Evolutionary conservation across 2,888 invertebrate species (phyloP).

Genomic region (Tetropium fuscum): DNA sequence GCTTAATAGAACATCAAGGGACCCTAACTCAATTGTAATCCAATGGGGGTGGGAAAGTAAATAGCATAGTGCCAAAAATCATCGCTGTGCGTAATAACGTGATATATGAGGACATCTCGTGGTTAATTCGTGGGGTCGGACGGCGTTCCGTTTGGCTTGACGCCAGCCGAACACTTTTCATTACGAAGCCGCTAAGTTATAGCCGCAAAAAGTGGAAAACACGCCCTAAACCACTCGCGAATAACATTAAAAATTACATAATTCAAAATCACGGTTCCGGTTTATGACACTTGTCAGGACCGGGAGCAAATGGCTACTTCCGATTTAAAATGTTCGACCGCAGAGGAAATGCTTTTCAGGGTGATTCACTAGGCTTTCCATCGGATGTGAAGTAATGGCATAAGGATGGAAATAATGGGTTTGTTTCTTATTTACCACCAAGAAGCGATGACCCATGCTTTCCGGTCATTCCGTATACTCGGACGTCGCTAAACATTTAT

Average conservation of each 20-base stretch:
- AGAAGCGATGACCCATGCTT: slow-evolving; percentile 40
- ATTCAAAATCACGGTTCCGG: slow-evolving; percentile 63
- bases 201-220: slow-evolving; percentile 48
- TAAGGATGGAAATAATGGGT: slow-evolving; percentile 36
- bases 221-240: slow-evolving; percentile 50
- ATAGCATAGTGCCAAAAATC: slow-evolving; percentile 62
- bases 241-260: slow-evolving; percentile 63
- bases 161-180: slow-evolving; percentile 52
- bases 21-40: slow-evolving; percentile 42
- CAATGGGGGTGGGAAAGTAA: slow-evolving; percentile 55
- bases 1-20: slow-evolving; percentile 37
- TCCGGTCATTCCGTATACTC: slow-evolving; percentile 48
- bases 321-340: slow-evolving; percentile 60
- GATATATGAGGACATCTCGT: slow-evolving; percentile 62
- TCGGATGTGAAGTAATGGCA: slow-evolving; percentile 48
- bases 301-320: slow-evolving; percentile 62
- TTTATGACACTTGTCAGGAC: slow-evolving; percentile 61
- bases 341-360: slow-evolving; percentile 29
- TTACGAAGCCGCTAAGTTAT: slow-evolving; percentile 42
- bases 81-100: slow-evolving; percentile 63
- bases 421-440: slow-evolving; percentile 47
- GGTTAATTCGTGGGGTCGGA: slow-evolving; percentile 61
- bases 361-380: slow-evolving; percentile 29
- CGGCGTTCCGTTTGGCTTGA: slow-evolving; percentile 48
- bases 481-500: slow-evolving; percentile 16